Evolutionary conservation across 2,113 vertebrate species (phyloP).

Genomic region (Elgaria multicarinata): DNA sequence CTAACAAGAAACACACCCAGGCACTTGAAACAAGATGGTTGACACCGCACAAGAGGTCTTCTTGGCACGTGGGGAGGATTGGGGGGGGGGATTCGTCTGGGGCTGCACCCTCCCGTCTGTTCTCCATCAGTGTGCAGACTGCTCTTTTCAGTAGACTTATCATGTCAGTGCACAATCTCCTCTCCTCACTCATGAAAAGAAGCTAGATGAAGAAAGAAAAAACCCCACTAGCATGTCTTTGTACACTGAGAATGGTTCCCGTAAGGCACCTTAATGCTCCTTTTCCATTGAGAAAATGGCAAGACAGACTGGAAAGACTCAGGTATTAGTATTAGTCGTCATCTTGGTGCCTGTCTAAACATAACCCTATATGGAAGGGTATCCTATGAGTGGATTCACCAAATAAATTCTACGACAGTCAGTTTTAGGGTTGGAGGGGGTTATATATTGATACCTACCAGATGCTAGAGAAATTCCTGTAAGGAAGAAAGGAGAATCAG

Average conservation of each 20-base stretch:
- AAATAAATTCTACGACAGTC: no score
- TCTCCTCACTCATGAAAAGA: neutral
- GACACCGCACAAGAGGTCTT: conserved; percentile 12
- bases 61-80: neutral
- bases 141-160: neutral
- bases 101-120: no score
- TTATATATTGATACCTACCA: neutral
- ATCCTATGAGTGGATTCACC: neutral
- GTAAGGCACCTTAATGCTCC: no score
- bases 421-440: no score
- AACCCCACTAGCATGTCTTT: neutral
- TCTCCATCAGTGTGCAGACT: neutral
- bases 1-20: conserved; percentile 51
- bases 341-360: neutral
- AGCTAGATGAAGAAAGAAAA: neutral
- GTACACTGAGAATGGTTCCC: no score
- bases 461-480: neutral
- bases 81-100: neutral
- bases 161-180: neutral
- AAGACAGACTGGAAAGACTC: neutral
- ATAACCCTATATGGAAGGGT: neutral
- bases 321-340: neutral
- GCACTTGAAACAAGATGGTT: conserved; percentile 43
- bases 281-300: neutral
- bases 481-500: neutral